phyloP scores from a whole-genome alignment of 1,140 invertebrate species.

The Anoplolepis gracilipes region DNA sequence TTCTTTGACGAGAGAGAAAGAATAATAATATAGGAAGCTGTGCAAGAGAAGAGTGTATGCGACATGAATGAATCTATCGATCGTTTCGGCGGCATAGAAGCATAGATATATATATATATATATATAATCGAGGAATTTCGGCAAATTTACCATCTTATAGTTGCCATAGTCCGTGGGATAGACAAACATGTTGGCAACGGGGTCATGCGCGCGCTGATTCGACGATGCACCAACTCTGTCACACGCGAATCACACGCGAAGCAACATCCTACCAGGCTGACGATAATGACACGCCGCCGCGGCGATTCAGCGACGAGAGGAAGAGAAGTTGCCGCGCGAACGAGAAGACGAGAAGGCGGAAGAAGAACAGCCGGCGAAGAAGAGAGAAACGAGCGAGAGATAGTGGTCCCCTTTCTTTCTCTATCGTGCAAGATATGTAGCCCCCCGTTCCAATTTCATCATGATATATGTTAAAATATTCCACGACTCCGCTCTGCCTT shows the following conservation, averaged over 20 bases:
- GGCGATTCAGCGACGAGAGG: conserved; percentile 1
- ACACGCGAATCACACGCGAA: neutral
- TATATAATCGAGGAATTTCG: conserved; percentile 12
- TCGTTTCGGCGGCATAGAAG: neutral
- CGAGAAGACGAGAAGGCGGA: conserved; percentile 43
- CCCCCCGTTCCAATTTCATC: conserved; percentile 74
- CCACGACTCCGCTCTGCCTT: conserved; percentile 64
- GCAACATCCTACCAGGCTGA: neutral
- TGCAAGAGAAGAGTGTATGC: neutral
- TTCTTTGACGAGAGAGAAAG: neutral
- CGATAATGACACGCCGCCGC: neutral
- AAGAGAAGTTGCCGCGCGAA: conserved; percentile 11
- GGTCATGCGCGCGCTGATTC: conserved; percentile 21
- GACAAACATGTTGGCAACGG: conserved; percentile 76
- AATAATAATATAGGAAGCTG: neutral
- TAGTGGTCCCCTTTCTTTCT: neutral
- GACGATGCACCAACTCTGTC: conserved; percentile 38
- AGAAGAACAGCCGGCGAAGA: conserved; percentile 14
- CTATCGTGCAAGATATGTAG: conserved; percentile 49
- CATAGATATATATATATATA: too few species aligned
- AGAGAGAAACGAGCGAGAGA: conserved; percentile 27
- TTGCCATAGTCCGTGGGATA: conserved; percentile 75
- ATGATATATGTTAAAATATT: conserved; percentile 80
- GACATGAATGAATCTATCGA: conserved; percentile 43
- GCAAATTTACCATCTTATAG: conserved; percentile 79